Base-by-base conservation (phyloP, 1,140 invertebrate species). In the Pseudomyrmex concolor region DNA sequence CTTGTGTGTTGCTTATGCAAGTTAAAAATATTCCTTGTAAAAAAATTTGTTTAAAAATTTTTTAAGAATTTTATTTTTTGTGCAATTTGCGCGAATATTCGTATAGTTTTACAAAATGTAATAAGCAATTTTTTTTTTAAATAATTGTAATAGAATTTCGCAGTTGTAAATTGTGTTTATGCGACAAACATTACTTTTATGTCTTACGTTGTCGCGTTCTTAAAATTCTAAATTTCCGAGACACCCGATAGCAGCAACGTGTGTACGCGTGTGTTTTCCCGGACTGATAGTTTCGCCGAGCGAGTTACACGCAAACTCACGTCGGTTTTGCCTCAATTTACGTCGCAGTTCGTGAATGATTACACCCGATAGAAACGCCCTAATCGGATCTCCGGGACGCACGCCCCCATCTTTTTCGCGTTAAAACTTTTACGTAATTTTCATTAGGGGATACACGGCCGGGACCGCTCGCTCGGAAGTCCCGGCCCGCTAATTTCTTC, bases 391-490 rank as follows among this genome's bases (percentile, higher is more conserved):
- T 71, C 51, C 22, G 54, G 34, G 76, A 71, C 43, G 43, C 19
- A 34, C 55, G 64, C 15, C 64, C 34, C 66, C 76, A 50, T 80
- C 54, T 80, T 80, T 80, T 70, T 71, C 76, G 76, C 76, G 76
- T 80, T 80, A 80, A 80, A 80, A 80, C 66, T 80, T 80, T 80
- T 71, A 71, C 67, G 76, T 80, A 80, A 80, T 80, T 80, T 80
- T 80, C 43, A 57, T 71, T 70, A 60, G 68, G 50, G 43, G 19
- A 43, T 7, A 17, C 62, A 5, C 62, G 13, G 4, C 12, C 12
- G 54, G 15, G 15, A 15, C 34, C 34, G 34, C 34, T 34, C 34
- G 34, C 5, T 25, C 25, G 5, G 34, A 34, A 34, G 34, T 34
- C 34, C 34, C 15, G 34, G 54, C 76, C 66, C 19, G 64, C 43